Evolutionary conservation across 2,888 invertebrate genomes (phyloP).

Genomic region (Cephus rjabovi): DNA sequence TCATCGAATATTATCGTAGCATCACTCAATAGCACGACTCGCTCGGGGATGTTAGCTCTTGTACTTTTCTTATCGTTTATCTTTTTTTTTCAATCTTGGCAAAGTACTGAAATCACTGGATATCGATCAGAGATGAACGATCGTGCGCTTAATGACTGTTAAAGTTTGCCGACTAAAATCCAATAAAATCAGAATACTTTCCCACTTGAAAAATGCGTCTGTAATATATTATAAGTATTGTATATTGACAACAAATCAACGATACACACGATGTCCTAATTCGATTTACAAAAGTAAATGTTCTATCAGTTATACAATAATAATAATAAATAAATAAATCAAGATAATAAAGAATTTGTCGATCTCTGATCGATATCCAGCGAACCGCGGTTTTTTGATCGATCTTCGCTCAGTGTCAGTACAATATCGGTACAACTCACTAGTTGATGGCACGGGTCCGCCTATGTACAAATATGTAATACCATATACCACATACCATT

Average conservation of each 20-base stretch:
- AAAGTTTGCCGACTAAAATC: neutral
- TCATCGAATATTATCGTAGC: neutral
- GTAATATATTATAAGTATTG: neutral
- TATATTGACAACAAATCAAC: neutral
- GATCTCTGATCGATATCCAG: neutral
- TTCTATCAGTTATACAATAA: neutral
- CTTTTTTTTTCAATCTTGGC: neutral
- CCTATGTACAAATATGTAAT: constrained; percentile 65
- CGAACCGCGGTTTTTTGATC: neutral
- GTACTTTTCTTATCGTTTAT: neutral
- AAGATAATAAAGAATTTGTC: neutral
- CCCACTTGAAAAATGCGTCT: neutral
- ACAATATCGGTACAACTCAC: constrained; percentile 65
- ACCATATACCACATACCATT: constrained; percentile 66
- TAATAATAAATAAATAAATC: neutral
- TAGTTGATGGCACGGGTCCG: constrained; percentile 65
- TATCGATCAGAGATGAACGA: neutral
- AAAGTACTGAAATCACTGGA: neutral
- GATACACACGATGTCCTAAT: neutral
- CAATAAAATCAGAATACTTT: neutral
- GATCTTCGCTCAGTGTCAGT: constrained; percentile 35
- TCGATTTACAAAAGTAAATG: neutral
- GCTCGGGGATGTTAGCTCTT: neutral
- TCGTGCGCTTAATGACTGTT: neutral
- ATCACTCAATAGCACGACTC: neutral